Conservation (phyloP, 2,888 invertebrate genomes). For the Rapana venosa region DNA sequence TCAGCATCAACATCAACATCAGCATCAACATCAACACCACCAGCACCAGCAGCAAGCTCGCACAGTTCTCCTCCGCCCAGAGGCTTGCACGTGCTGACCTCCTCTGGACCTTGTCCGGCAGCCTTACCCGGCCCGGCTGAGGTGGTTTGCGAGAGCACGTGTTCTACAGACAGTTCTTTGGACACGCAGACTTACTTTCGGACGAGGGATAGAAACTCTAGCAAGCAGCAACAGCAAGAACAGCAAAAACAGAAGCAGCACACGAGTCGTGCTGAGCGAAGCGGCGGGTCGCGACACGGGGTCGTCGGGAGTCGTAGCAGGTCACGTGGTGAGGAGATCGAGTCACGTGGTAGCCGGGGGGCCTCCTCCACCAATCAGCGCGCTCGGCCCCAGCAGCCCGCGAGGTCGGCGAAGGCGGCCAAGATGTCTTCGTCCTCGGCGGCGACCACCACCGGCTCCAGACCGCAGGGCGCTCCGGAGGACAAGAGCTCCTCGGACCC, state of each 20-base stretch:
- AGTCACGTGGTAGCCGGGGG: not conserved
- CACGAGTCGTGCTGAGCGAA: not conserved
- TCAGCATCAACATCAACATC: not conserved
- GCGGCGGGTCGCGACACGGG: not conserved
- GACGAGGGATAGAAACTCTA: constrained; percentile 54
- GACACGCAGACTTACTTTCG: constrained; percentile 60
- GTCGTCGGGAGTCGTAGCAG: not conserved
- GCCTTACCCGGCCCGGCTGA: constrained; percentile 32
- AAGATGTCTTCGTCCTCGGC: not conserved
- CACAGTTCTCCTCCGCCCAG: not conserved
- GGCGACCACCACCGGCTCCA: not conserved
- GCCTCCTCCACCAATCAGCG: too few relatives aligned
- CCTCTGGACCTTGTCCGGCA: not conserved
- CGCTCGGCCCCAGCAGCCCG: not conserved
- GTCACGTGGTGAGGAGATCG: not conserved
- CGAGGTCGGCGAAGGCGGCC: too few relatives aligned
- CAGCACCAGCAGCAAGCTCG: constrained; percentile 25
- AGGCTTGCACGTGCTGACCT: too few relatives aligned
- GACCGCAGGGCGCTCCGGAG: not conserved
- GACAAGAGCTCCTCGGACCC: not conserved
- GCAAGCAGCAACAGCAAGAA: constrained; percentile 34
- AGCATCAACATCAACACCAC: not conserved
- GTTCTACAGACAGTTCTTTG: constrained; percentile 66
- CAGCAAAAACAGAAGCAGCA: not conserved
- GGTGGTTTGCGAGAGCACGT: constrained; percentile 57